phyloP scores from a whole-genome alignment of 2,113 vertebrate genomes.

The Oriolus oriolus region DNA sequence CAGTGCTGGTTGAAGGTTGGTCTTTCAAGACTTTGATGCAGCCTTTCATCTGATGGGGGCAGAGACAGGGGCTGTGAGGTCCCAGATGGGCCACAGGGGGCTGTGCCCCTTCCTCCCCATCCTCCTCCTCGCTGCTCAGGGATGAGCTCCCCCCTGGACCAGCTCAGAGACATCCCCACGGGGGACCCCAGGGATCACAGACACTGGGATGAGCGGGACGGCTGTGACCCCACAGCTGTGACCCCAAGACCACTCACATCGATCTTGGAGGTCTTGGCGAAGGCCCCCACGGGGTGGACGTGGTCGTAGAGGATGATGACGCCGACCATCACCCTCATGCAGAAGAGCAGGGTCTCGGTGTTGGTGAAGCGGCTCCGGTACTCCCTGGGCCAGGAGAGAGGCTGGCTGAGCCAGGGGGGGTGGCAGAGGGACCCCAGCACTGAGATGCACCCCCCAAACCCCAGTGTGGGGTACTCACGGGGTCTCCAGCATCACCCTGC shows the following conservation, averaged over 20 bases:
- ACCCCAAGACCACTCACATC: slow-evolving; percentile 72
- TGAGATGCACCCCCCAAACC: fast-evolving
- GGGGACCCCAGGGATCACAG: fast-evolving
- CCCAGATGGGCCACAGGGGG: fast-evolving
- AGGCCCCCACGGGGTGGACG: slow-evolving; percentile 90
- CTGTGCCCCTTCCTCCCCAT: neutral
- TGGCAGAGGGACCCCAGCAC: neutral
- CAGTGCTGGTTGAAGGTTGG: slow-evolving; percentile 90
- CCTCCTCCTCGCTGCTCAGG: neutral
- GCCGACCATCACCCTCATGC: slow-evolving; percentile 92
- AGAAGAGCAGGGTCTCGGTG: slow-evolving; percentile 92
- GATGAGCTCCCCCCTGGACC: neutral
- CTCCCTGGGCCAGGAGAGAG: slow-evolving; percentile 64
- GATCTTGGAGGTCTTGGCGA: slow-evolving; percentile 92
- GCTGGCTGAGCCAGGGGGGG: neutral
- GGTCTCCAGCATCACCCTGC: slow-evolving; percentile 92
- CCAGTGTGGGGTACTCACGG: slow-evolving; percentile 72
- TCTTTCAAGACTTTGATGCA: slow-evolving; percentile 95
- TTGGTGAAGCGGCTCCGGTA: slow-evolving; percentile 92
- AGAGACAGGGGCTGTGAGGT: neutral
- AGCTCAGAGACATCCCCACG: neutral
- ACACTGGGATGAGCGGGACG: fast-evolving
- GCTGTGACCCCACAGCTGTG: neutral
- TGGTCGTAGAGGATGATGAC: slow-evolving; percentile 95
- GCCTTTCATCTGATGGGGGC: slow-evolving; percentile 86